Evolutionary conservation across 2,797 vertebrate species (phyloP).

Genomic region (Fistularia commersonii): DNA sequence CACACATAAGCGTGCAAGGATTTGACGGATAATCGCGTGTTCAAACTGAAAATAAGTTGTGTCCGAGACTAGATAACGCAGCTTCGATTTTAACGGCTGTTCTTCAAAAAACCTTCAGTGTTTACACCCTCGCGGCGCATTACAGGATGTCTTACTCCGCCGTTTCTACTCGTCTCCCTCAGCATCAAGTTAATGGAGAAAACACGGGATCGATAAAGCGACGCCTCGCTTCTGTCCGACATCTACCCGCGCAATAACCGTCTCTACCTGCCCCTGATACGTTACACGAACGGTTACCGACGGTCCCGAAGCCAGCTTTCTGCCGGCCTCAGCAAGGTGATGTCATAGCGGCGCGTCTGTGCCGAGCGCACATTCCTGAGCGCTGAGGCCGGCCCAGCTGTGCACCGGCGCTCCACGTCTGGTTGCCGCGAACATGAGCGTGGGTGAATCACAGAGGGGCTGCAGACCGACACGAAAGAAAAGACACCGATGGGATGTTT

Average conservation of each 20-base stretch:
- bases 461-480: not conserved
- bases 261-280: too few species aligned
- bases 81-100: too few species aligned
- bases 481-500: too few species aligned
- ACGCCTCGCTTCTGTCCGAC: conserved; percentile 8
- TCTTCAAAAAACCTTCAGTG: too few species aligned
- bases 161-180: not conserved
- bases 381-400: conserved; percentile 65
- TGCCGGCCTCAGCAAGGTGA: conserved; percentile 62
- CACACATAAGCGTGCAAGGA: too few species aligned
- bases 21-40: too few species aligned
- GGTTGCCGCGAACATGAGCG: conserved; percentile 19
- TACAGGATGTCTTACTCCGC: conserved; percentile 25
- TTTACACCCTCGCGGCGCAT: too few species aligned
- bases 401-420: conserved; percentile 21
- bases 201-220: conserved; percentile 22
- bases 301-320: conserved; percentile 16
- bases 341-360: conserved; percentile 45
- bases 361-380: conserved; percentile 69
- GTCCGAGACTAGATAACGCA: too few species aligned
- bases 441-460: not conserved
- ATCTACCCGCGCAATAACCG: conserved; percentile 10
- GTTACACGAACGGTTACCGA: too few species aligned
- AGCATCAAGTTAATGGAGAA: conserved; percentile 37
- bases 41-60: too few species aligned